phyloP scores from a whole-genome alignment of 1,140 invertebrate genomes.

The Lamellibrachia luymesi region DNA sequence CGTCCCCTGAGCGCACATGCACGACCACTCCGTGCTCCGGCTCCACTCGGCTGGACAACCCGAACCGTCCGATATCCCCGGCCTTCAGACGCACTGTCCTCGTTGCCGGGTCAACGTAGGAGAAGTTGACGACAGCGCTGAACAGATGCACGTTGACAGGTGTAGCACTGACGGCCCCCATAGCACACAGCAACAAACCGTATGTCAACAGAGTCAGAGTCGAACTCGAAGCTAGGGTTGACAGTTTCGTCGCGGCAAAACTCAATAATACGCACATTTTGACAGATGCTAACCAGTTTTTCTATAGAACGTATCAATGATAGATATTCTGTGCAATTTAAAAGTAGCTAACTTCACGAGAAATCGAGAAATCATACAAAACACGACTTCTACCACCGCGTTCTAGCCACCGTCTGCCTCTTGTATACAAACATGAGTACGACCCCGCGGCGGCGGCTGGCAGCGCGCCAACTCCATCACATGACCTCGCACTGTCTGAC shows the following conservation, averaged over 20 bases:
- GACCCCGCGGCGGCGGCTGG: background rate
- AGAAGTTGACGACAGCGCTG: background rate
- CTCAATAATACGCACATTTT: background rate
- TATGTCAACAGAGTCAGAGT: background rate
- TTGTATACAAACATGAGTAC: background rate
- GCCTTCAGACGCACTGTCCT: background rate
- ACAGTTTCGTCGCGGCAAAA: background rate
- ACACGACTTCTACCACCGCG: background rate
- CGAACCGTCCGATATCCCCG: conserved; percentile 6
- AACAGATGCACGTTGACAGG: background rate
- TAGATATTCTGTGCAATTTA: background rate
- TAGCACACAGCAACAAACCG: background rate
- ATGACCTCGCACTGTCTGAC: background rate
- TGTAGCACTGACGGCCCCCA: background rate
- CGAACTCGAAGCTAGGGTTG: background rate
- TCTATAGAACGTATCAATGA: background rate
- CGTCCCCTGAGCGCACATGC: conserved; percentile 63
- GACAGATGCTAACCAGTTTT: background rate
- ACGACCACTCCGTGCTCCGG: conserved; percentile 64
- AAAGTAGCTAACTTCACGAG: background rate
- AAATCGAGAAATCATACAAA: background rate
- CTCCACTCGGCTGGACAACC: conserved; percentile 54
- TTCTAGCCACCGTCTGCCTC: background rate
- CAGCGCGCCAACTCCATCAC: background rate
- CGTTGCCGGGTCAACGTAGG: background rate